Base-by-base conservation (phyloP, 2,888 invertebrate genomes). In the Campaea margaritaria region DNA sequence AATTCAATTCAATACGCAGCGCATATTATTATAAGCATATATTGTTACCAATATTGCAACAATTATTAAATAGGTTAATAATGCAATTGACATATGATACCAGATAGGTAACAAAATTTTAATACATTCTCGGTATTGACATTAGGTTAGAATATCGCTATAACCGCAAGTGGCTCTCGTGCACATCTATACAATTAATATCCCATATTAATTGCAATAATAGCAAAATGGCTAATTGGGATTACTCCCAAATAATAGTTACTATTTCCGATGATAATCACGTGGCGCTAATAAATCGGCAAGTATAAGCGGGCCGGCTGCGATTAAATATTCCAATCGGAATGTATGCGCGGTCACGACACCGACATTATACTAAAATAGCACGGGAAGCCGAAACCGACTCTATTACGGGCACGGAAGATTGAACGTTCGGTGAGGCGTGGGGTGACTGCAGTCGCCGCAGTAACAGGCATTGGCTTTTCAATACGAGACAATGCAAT, bases 341-440 rank as follows among this genome's bases (percentile, higher is more conserved):
- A 74, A 79, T 75, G 75, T 83, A 84, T 84, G 85, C 83, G 79
- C 76, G 81, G 85, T 83, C 85, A 85, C 83, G 85, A 69, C 67
- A 74, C 74, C 69, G 74, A 75, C 74, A 80, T 80, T 78, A 78
- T 80, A 72, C 80, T 79, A 78, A 73, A 74, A 77, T 70, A 76
- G 71, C 43, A 41, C 12, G 42, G 13, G 15, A 16, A 39, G 10
- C 50, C 34, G 31, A 61, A 52, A 43, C 13, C 16, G 43, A 14
- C 60, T 53, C 44, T 65, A 64, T 62, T 43, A 28, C 46, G 14
- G 14, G 14, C 4, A 11, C 2, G 11, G 45, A 65, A 56, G 58
- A 51, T 62, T 28, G 12, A 50, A 47, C 34, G 27, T 61, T 21
- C 47, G 47, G n/a, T 39, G 43, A 39, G 14, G 9, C 27, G 10